Conservation (phyloP, 2,113 vertebrate species). For the Pygoscelis adeliae region DNA sequence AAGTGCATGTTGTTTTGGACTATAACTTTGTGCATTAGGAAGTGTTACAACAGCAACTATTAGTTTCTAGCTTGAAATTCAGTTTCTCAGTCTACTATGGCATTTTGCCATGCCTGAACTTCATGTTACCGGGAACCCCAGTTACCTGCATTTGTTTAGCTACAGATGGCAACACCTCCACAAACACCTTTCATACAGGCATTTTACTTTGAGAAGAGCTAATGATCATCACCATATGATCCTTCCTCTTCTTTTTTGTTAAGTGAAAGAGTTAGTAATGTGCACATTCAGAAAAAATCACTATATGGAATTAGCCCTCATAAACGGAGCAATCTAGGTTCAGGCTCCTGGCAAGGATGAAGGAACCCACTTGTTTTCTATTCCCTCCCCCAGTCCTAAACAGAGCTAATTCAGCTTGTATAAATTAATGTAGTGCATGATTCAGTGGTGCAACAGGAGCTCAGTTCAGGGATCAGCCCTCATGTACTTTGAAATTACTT, state of each 20-base stretch:
- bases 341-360: background rate
- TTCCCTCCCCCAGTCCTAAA: background rate
- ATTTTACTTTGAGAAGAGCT: background rate
- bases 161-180: background rate
- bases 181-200: background rate
- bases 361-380: too few species aligned
- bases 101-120: background rate
- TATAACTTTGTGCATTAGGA: background rate
- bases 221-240: background rate
- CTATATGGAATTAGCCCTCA: background rate
- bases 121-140: background rate
- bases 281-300: background rate
- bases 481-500: background rate
- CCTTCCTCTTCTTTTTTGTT: background rate
- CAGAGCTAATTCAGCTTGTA: background rate
- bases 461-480: background rate
- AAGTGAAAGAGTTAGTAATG: background rate
- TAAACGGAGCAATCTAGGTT: background rate
- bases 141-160: background rate
- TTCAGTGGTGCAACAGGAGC: background rate
- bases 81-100: background rate
- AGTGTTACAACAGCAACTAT: background rate
- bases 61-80: background rate
- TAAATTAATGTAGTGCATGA: background rate
- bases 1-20: background rate